Conservation (phyloP, 1,140 invertebrate genomes). For the Proales similis region DNA sequence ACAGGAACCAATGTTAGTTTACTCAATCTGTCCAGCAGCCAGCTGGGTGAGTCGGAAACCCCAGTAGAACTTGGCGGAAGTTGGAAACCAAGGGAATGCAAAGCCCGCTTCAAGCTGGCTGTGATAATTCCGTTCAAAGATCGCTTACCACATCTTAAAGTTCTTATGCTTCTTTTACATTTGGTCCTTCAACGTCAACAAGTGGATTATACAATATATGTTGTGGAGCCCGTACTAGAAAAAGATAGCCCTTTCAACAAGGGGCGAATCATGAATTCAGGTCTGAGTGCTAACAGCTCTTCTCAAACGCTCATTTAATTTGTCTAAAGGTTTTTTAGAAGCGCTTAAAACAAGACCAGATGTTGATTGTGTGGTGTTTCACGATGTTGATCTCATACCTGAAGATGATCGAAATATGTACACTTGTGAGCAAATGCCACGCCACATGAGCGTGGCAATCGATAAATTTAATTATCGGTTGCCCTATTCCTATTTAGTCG, state of each 20-base stretch:
- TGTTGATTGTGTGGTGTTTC: constrained; percentile 40
- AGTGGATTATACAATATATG: constrained; percentile 47
- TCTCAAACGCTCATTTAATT: no score
- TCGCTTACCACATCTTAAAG: constrained; percentile 51
- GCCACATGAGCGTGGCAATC: constrained; percentile 38
- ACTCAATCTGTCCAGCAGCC: no score
- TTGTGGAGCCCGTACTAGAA: constrained; percentile 43
- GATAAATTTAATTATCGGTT: constrained; percentile 37
- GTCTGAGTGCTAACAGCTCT: no score
- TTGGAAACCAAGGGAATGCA: constrained; percentile 42
- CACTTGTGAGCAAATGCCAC: constrained; percentile 34
- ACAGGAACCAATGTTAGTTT: no score
- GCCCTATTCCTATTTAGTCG: constrained; percentile 30
- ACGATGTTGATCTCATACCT: constrained; percentile 40
- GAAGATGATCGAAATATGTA: constrained; percentile 39
- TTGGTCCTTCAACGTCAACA: constrained; percentile 45
- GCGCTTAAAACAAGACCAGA: constrained; percentile 12
- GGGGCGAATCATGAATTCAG: constrained; percentile 30
- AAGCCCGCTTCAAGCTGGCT: constrained; percentile 43
- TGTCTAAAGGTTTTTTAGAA: constrained; percentile 26
- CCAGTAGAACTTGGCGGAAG: constrained; percentile 40
- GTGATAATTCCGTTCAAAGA: constrained; percentile 48
- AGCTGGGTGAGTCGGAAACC: no score
- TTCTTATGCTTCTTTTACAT: constrained; percentile 46
- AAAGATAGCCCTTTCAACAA: constrained; percentile 19